A percentile compares a stretch with the other conserved stretches of the same genome.
Conservation (phyloP, 2,113 vertebrate genomes). For the Hypanus sabinus region DNA sequence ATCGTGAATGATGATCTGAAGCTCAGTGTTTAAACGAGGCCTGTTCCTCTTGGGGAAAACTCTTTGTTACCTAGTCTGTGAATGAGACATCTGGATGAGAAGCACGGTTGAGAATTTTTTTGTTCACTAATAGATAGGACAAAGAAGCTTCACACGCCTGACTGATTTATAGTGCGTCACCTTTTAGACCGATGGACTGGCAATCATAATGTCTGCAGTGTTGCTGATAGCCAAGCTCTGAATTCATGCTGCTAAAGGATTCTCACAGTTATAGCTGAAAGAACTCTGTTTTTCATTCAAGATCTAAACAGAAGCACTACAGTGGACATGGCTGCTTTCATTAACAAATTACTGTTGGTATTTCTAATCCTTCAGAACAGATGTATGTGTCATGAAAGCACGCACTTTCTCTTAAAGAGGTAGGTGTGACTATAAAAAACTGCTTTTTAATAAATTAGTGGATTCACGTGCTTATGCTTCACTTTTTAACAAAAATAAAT, state of each 20-base stretch:
- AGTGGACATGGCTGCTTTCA: constrained; percentile 63
- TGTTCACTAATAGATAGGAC: constrained; percentile 42
- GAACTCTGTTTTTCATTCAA: constrained; percentile 43
- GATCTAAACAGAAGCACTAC: constrained; percentile 48
- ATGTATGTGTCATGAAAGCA: constrained; percentile 57
- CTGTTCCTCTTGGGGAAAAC: constrained; percentile 37
- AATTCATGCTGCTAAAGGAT: constrained; percentile 48
- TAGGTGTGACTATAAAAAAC: constrained; percentile 47
- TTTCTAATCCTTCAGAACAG: constrained; percentile 61
- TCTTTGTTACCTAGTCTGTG: background rate
- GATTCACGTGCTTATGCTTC: background rate
- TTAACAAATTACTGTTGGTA: constrained; percentile 56
- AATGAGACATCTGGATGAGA: background rate
- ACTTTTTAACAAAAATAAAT: background rate
- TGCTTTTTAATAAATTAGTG: background rate
- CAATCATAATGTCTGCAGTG: constrained; percentile 47
- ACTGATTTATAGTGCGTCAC: constrained; percentile 43
- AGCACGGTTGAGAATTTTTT: constrained; percentile 38
- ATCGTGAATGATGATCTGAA: constrained; percentile 42
- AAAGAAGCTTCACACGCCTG: constrained; percentile 40
- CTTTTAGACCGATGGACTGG: constrained; percentile 47
- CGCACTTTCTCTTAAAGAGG: constrained; percentile 69
- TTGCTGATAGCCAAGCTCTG: constrained; percentile 53
- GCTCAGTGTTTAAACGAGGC: constrained; percentile 42
- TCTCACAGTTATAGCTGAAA: constrained; percentile 47